Evolutionary conservation across 1,140 invertebrate genomes (phyloP), one percentile per base, ranked within the genome.

Genomic region (Chironomus tepperi): DNA sequence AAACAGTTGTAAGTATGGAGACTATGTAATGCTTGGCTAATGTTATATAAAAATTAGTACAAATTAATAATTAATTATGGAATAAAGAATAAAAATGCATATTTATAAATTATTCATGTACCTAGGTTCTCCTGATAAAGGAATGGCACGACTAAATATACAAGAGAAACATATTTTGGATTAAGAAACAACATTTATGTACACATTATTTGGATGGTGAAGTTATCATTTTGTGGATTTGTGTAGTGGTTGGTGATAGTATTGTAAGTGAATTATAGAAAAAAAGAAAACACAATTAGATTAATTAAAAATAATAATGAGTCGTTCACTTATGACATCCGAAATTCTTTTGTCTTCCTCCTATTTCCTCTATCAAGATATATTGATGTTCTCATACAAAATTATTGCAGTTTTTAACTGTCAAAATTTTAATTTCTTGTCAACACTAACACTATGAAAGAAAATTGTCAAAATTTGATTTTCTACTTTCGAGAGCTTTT

Each of bases 1-100:
- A 73, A 75, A 73, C 21, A 75, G 12, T 73, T 70, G 75, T 15
- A 75, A 42, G 16, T 65, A 42, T n/a, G 74, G 74, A 42, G 34
- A 75, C 43, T n/a, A 34, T 34, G 5, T 2, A 34, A 34, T 15
- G 73, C 21, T n/a, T 19, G 47, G 64, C 47, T 42, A 24, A 43
- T 65, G n/a, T 24, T 7, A 34, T 34, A 2, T 34, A 3, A 72
- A 42, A 16, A 15, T 70, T 16, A n/a, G 16, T 18, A 18, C 16
- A 7, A 42, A 73, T n/a, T 24, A 9, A 43, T n/a, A 73, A 73
- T 21, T 1, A 16, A 24, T 15, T 16, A 16, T 19, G 18, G 73
- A 16, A 7, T 73, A 7, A 42, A n/a, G 16, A 64, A 10, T 15
- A 21, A 67, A 42, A 16, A 16, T 24, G 34, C 65, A 57, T 15